A percentile compares a stretch with the other conserved stretches of the same genome.
Conservation (phyloP, 2,888 invertebrate species). For the Blastobasis lacticolella region DNA sequence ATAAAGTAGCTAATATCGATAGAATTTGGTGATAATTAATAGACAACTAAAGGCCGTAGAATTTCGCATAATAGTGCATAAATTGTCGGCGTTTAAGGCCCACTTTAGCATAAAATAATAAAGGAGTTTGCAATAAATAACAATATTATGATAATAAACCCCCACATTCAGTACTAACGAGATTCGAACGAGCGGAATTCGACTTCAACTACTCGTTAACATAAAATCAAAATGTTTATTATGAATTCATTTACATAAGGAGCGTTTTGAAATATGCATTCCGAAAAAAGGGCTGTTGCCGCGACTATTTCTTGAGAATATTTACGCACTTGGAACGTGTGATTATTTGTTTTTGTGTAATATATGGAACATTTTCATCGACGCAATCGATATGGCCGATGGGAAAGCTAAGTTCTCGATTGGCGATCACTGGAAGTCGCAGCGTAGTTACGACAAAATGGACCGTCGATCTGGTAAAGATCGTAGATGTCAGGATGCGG, state of each 20-base stretch:
- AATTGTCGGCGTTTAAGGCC: constrained; percentile 1
- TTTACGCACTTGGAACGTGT: no score
- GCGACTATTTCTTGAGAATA: background rate
- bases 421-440: no score
- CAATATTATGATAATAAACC: constrained; percentile 59
- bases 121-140: constrained; percentile 51
- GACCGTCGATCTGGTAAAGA: no score
- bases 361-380: no score
- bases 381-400: no score
- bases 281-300: constrained; percentile 24
- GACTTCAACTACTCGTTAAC: constrained; percentile 59
- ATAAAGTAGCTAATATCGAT: no score
- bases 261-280: constrained; percentile 48
- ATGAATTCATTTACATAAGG: constrained; percentile 68
- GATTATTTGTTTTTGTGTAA: no score
- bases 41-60: background rate
- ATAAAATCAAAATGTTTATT: constrained; percentile 67
- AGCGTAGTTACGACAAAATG: no score
- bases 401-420: no score
- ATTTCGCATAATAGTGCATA: background rate
- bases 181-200: constrained; percentile 47
- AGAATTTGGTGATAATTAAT: no score
- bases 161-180: constrained; percentile 57
- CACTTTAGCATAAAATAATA: constrained; percentile 29
- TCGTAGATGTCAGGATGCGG: no score